Evolutionary conservation across 2,797 vertebrate genomes (phyloP).

Genomic region (Manis pentadactyla): DNA sequence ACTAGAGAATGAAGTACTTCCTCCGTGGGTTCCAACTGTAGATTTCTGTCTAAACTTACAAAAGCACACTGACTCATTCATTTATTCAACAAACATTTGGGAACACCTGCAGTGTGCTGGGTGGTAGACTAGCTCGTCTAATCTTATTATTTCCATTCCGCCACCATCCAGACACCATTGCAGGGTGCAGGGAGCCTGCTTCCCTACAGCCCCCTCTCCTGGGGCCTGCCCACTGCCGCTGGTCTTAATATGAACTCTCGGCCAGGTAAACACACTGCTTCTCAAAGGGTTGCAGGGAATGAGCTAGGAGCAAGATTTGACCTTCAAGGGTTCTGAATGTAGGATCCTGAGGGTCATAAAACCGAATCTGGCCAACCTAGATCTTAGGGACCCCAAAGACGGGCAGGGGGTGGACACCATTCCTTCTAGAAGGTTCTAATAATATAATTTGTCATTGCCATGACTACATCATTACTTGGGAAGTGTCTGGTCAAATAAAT

Average conservation of each 20-base stretch:
- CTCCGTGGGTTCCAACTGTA: not conserved
- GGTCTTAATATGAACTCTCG: too few species aligned
- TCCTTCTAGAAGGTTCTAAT: conserved; percentile 14
- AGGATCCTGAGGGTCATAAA: not conserved
- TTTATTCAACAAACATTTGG: not conserved
- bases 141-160: not conserved
- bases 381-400: not conserved
- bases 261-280: not conserved
- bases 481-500: not conserved
- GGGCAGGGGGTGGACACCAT: not conserved
- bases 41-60: not conserved
- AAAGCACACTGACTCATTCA: not conserved
- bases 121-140: not conserved
- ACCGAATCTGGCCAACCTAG: not conserved
- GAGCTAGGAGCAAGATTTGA: not conserved
- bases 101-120: not conserved
- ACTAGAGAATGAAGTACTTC: not conserved
- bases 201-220: not conserved
- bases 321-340: not conserved
- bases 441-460: not conserved
- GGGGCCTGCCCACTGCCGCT: accelerated
- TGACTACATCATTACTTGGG: not conserved
- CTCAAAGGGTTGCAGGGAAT: not conserved
- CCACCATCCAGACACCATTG: not conserved
- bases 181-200: too few species aligned